Percentiles rank a stretch among this genome's conserved stretches.
phyloP scores from a whole-genome alignment of 2,888 invertebrate genomes.

The Agrotis ipsilon region DNA sequence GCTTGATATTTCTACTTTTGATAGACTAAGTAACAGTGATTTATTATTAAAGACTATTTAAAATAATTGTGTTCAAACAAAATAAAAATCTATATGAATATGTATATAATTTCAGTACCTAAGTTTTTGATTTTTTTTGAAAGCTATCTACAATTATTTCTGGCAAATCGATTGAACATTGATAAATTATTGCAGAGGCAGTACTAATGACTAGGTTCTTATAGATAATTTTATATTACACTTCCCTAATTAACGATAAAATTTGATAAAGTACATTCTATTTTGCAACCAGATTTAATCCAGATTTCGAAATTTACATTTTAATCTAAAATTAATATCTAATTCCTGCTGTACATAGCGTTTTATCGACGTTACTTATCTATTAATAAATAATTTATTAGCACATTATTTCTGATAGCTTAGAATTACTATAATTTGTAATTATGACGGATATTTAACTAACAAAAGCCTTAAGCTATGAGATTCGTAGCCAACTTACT shows the following conservation, averaged over 20 bases:
- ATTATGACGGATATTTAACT: not conserved
- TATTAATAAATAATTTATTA: conserved; percentile 22
- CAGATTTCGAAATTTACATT: conserved; percentile 41
- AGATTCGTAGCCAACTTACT: too few species aligned
- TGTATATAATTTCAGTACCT: conserved; percentile 2
- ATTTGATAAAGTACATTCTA: conserved; percentile 35
- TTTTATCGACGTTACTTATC: conserved; percentile 9
- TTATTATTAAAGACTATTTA: conserved; percentile 18
- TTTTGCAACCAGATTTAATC: conserved; percentile 25
- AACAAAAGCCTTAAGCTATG: not conserved
- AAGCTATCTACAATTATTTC: conserved; percentile 33
- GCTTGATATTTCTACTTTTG: not conserved
- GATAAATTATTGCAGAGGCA: conserved; percentile 23
- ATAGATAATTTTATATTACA: conserved; percentile 36
- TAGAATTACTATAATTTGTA: too few species aligned
- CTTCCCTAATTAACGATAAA: conserved; percentile 17
- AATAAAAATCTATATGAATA: conserved; percentile 12
- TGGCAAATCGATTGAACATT: conserved; percentile 20
- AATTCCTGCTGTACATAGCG: conserved; percentile 23
- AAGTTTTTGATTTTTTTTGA: conserved; percentile 11
- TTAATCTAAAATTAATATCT: conserved; percentile 46
- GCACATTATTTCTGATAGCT: conserved; percentile 24
- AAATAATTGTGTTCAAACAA: conserved; percentile 31
- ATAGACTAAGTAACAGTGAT: conserved; percentile 28
- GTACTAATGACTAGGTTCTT: conserved; percentile 6